Base-by-base conservation (phyloP, 2,888 invertebrate genomes). In the Cheilosia soror region DNA sequence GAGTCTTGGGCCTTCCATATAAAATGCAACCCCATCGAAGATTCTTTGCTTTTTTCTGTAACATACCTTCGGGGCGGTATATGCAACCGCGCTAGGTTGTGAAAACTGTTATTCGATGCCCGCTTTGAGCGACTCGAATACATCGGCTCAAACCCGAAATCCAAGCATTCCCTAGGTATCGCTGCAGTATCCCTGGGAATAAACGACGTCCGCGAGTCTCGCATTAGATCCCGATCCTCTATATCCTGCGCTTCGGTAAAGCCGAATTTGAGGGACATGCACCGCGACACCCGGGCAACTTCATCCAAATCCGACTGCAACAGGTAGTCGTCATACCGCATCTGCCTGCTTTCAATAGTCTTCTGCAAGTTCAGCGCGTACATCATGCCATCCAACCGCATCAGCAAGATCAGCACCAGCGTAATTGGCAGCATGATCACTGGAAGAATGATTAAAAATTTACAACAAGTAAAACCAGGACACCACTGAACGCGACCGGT, bases 151-250 rank as follows among this genome's bases (percentile, higher is more conserved):
- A 68, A 53, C 0, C 68, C 62, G 15, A 72, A 88, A 4, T 88
- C 88, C 29, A 89, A 84, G 75, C 92, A 92, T 55, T 92, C 90
- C 5, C 90, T 89, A 0, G 93, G 93, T 42, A 94, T 90, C 51
- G 93, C 90, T 51, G 93, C 91, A 55, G 93, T 93, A 69, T 94
- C 94, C 0, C 92, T 91, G 0, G 95, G 95, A 51, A 95, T 90
- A 88, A 94, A 95, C 15, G 95, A 95, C 0, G 95, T 95, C 58
- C 94, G 93, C 66, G 94, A 93, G 85, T 95, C 95, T 87, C 94
- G 93, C 89, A 95, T 93, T 0, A 95, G 92, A 58, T 94, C 94
- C 68, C 94, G 92, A 78, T 94, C 94, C 75, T 95, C 94, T 15
- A 93, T 91, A 87, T 94, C 92, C 31, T 90, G 68, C 2, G 88